A percentile compares a stretch with the other conserved stretches of the same genome.
Evolutionary conservation across 2,797 vertebrate species (phyloP).

Genomic region (Pyrocephalus nanus): DNA sequence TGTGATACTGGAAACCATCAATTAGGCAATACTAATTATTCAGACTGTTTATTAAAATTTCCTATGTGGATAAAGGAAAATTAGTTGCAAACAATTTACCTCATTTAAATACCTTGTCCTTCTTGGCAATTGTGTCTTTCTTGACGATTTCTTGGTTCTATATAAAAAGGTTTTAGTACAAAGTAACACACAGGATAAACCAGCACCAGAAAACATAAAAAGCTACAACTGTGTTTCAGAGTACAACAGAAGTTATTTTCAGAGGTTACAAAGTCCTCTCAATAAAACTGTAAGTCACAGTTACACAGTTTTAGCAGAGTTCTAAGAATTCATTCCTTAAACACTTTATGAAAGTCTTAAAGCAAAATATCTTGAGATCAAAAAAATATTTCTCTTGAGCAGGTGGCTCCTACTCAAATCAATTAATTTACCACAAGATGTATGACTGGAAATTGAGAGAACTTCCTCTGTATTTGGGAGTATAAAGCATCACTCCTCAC

Average conservation of each 20-base stretch:
- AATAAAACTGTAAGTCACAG: background rate
- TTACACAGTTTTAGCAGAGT: background rate
- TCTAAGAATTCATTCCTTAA: background rate
- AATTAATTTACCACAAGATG: background rate
- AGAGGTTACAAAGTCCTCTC: background rate
- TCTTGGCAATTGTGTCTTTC: background rate
- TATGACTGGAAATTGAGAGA: background rate
- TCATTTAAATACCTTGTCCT: background rate
- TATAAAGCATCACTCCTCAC: background rate
- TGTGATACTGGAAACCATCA: background rate
- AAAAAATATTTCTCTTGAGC: background rate
- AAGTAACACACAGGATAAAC: background rate
- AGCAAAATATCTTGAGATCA: background rate
- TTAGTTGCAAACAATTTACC: background rate
- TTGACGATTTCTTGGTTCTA: background rate
- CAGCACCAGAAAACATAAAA: background rate
- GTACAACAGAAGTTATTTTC: background rate
- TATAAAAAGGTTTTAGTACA: constrained; percentile 5
- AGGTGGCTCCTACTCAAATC: background rate
- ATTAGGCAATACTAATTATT: background rate
- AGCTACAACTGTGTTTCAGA: constrained; percentile 23
- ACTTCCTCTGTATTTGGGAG: background rate
- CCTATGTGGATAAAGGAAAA: background rate
- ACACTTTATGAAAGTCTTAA: background rate
- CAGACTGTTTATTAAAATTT: background rate